A percentile compares a stretch with the other conserved stretches of the same genome.
Conservation (phyloP, 2,113 vertebrate genomes). For the Mola mola region DNA sequence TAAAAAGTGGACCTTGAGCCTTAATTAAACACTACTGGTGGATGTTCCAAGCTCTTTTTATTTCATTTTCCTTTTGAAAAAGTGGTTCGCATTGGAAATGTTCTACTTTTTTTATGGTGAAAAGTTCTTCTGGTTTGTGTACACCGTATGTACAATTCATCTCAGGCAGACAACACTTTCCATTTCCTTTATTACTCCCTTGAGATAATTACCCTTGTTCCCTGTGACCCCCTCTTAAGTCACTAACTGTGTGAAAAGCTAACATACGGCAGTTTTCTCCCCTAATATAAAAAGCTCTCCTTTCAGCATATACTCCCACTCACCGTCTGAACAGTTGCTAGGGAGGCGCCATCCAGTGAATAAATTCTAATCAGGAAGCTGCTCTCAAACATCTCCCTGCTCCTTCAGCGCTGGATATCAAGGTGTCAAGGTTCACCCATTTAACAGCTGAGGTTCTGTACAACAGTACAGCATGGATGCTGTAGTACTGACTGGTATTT, state of each 20-base stretch:
- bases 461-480: slow-evolving; percentile 21
- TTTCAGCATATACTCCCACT: slow-evolving; percentile 45
- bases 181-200: slow-evolving; percentile 3
- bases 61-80: too few species aligned
- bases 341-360: slow-evolving; percentile 43
- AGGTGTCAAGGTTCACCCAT: slow-evolving; percentile 35
- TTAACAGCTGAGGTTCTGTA: slow-evolving; percentile 18
- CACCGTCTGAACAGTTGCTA: slow-evolving; percentile 49
- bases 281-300: slow-evolving; percentile 18
- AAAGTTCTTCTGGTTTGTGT: too few species aligned
- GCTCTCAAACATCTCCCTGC: slow-evolving; percentile 16
- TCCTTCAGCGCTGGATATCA: slow-evolving; percentile 19
- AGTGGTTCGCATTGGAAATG: too few species aligned
- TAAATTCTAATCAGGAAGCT: slow-evolving; percentile 33
- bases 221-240: too few species aligned
- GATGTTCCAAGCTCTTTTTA: too few species aligned
- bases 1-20: too few species aligned
- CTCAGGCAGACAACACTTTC: too few species aligned
- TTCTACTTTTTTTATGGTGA: too few species aligned
- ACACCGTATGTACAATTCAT: too few species aligned
- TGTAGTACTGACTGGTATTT: slow-evolving; percentile 26
- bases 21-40: too few species aligned
- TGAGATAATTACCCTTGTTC: slow-evolving; percentile 4
- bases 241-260: slow-evolving; percentile 19
- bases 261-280: slow-evolving; percentile 34